phyloP scores from a whole-genome alignment of 2,888 invertebrate species.

The Omphaloscelis lunosa region DNA sequence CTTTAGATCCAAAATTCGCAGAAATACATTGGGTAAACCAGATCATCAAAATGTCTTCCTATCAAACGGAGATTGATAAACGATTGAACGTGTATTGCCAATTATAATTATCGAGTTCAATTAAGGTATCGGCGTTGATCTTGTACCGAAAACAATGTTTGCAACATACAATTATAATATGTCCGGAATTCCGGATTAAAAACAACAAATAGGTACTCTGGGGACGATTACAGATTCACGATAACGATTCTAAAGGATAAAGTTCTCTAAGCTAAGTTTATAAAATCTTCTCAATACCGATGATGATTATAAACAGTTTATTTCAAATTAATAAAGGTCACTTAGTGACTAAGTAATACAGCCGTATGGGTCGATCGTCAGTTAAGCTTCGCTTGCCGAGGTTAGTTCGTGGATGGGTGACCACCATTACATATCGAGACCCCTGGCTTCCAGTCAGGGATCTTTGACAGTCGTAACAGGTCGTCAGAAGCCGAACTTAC shows the following conservation, averaged over 20 bases:
- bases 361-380: too few species aligned
- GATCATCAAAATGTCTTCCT: slow-evolving; percentile 36
- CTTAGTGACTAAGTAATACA: background rate
- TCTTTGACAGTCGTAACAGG: background rate
- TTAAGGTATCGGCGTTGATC: slow-evolving; percentile 60
- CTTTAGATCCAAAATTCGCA: slow-evolving; percentile 40
- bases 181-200: slow-evolving; percentile 14
- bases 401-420: background rate
- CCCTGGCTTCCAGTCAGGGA: too few species aligned
- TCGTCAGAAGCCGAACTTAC: too few species aligned
- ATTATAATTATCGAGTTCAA: slow-evolving; percentile 64
- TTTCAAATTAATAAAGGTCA: background rate
- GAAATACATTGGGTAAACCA: slow-evolving; percentile 48
- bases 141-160: slow-evolving; percentile 51
- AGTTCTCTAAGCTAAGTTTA: background rate
- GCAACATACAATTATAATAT: slow-evolving; percentile 27
- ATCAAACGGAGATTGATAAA: slow-evolving; percentile 53
- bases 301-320: background rate
- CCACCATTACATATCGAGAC: background rate
- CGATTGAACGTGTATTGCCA: slow-evolving; percentile 62
- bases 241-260: background rate
- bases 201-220: slow-evolving; percentile 6
- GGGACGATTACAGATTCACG: background rate
- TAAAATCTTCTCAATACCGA: background rate
- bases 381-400: background rate